phyloP scores from a whole-genome alignment of 2,888 invertebrate species.

The Biston betularia region DNA sequence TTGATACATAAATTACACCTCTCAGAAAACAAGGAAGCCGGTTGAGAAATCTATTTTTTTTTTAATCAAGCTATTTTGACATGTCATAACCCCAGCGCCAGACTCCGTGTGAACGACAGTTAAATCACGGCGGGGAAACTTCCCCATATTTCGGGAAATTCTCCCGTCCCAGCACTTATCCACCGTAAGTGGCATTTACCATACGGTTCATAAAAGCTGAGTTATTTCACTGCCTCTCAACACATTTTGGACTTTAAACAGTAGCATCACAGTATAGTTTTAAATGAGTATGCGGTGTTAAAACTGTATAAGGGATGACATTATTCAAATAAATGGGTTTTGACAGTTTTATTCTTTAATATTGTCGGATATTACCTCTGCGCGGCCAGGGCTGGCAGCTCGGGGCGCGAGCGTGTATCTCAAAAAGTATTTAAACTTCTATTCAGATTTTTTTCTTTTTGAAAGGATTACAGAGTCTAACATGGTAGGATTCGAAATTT shows the following conservation, averaged over 20 bases:
- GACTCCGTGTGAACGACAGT: constrained; percentile 44
- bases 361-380: constrained; percentile 56
- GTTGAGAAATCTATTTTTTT: too few relatives aligned
- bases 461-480: too few relatives aligned
- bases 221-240: constrained; percentile 18
- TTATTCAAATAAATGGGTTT: constrained; percentile 78
- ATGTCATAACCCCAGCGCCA: background rate
- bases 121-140: constrained; percentile 52
- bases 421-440: too few relatives aligned
- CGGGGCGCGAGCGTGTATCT: background rate
- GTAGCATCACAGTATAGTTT: constrained; percentile 24
- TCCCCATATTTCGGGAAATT: constrained; percentile 46
- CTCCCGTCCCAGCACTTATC: constrained; percentile 49
- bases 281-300: constrained; percentile 15
- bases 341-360: constrained; percentile 79
- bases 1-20: too few relatives aligned
- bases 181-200: constrained; percentile 61
- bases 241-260: constrained; percentile 17
- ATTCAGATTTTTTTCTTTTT: too few relatives aligned
- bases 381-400: constrained; percentile 31
- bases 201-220: constrained; percentile 63
- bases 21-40: too few relatives aligned
- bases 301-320: constrained; percentile 54
- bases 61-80: too few relatives aligned
- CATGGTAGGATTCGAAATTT: too few relatives aligned